Base-by-base conservation (phyloP, 2,888 invertebrate species). In the Unio delphinus region DNA sequence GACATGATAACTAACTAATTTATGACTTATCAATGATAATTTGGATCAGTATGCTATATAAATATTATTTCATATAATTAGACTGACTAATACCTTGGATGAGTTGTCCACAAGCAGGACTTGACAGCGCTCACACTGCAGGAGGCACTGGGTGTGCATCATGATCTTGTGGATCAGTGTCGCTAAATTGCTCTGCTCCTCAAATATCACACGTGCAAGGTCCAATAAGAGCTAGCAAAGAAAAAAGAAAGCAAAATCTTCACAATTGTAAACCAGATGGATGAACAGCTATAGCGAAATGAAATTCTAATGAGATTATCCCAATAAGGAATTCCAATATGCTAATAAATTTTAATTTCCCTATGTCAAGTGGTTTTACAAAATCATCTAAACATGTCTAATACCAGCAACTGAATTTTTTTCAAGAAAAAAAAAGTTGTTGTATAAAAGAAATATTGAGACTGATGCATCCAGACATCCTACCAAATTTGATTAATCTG, bases 111-210 rank as follows among this genome's bases (percentile, higher is more conserved):
- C 95, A 86, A 98, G 92, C 76, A 98, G 93, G 95, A 96, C 95
- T 93, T 98, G 97, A 82, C 97, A 97, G 87, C 97, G 93, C 90
- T 97, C 96, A 92, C 97, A 97, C 90, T 96, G 95, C 83, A 98
- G 95, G 79, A 98, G 92, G 83, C 96, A 96, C 81, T 87, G 88
- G 1, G 89, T 89, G 76, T 89, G 89, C 85, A 86, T 86, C 89
- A 89, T 88, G 54, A 89, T 88, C 80, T 89, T 89, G 73, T 88
- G 86, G 73, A 89, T 89, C 55, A 89, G 82, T 60, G 79, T 80
- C 11, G 86, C 87, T 28, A 89, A 81, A 69, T 88, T 86, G 61
- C 82, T 87, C 80, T 89, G 89, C 70, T 89, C 89, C 72, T 89
- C 89, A 74, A 89, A 89, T 73, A 89, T 88, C 63, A 89, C 85